Evolutionary conservation across 2,888 invertebrate species (phyloP), one percentile per base, ranked within the genome.

Genomic region (Idaea biselata): DNA sequence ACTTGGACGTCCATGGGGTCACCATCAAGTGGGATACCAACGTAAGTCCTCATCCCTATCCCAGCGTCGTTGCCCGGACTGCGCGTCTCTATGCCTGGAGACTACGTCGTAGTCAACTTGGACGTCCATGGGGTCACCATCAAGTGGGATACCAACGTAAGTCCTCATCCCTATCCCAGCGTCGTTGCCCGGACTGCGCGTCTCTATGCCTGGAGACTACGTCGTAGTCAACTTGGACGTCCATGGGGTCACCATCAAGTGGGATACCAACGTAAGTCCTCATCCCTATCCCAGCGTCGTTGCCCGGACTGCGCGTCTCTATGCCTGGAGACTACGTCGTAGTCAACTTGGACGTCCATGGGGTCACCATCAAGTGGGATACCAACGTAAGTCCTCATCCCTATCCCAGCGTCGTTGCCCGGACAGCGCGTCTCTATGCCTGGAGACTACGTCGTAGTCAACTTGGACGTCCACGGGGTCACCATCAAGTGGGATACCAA

Each of bases 11-110:
- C 0, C 82, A 94, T 1, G 96, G 96, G 0, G 84, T 96, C 18
- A 93, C 94, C 33, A 74, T 98, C 61, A 94, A 95, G 69, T 98
- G 98, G 98, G 97, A 98, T 79, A 94, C 94, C 7, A 88, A 94
- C 78, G 95, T 95, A 79, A 85, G n/a, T n/a, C 3, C 73, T 89
- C 68, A 83, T 96, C 6, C 94, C 96, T 0, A 95, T 97, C 65
- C 97, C 97, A 0, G 94, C 94, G 0, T 94, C 95, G 60, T 87
- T 96, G 4, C 94, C 96, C 63, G 96, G 96, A 14, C 87, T 97
- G 69, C 93, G 96, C 60, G 95, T 96, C 6, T 94, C 96, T 71
- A 94, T 95, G 86, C 93, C 95, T 8, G 95, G 95, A 0, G 95
- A 95, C 77, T 94, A 94, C 73, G 93, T 97, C 1, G 87, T 95